Evolutionary conservation across 2,113 vertebrate genomes (phyloP), one percentile per base, ranked within the genome.

Genomic region (Oreochromis aureus): DNA sequence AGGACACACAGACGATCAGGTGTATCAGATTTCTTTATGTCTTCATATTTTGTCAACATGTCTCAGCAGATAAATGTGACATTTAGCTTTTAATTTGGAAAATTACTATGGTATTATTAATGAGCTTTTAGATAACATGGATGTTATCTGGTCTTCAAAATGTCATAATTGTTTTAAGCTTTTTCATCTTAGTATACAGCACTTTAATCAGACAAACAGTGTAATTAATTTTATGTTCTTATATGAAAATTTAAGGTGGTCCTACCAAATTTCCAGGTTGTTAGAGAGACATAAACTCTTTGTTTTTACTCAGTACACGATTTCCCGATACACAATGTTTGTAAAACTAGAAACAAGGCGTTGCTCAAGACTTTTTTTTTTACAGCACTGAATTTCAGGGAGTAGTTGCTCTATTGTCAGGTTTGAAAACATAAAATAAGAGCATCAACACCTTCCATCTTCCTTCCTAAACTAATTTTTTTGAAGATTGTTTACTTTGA

Each of bases 261-360:
- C 12, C 24, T 58, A 0, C 24, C 24, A 58, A 58, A 58, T 58
- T 58, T 58, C 12, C 7, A 58, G 0, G 55, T 58, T 58, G 10
- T 55, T 55, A 55, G 54, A 55, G n/a, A 12, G 6, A 0, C 54
- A 55, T 6, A 55, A 12, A 55, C 54, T 24, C 10, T 24, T 24
- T 22, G 12, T 5, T 58, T 15, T 58, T 27, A 27, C 55, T 58
- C 22, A 58, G 13, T 46, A 46, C 13, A 15, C 6, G 2, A 56
- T 56, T 0, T 56, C 12, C 12, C 4, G 0, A 56, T 5, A 56
- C 55, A 27, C 24, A 27, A 27, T 27, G 15, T 58, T 58, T 58
- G 24, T 15, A 27, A 56, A 56, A 56, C 27, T 56, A 56, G 22
- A 56, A 56, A 56, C 0, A 56, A 0, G 54, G 11, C 1, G 1